Percentiles rank a stretch among this genome's conserved stretches.
These are phyloP conservation scores for Megathymus violae DNA, from an alignment of 1,140 invertebrate genomes.

Conservation along the genomic window DNA sequence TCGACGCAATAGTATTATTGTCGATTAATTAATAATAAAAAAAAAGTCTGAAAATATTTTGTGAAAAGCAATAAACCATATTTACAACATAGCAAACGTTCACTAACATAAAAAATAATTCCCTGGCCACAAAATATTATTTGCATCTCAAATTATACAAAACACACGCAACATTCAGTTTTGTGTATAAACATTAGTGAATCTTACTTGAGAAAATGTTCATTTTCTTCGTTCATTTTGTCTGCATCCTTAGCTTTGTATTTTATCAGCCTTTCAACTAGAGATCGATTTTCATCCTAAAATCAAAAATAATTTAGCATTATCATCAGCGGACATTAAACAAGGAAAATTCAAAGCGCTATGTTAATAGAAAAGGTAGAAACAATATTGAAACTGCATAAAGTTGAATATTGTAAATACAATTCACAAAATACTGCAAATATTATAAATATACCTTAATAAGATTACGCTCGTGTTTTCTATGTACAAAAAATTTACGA, in stretches of 20 bases:
- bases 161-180: slow-evolving; percentile 35
- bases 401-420: no score
- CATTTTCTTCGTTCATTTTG: slow-evolving; percentile 97
- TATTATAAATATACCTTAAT: no score
- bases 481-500: no score
- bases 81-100: slow-evolving; percentile 6
- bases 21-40: no score
- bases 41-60: no score
- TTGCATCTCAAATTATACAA: slow-evolving; percentile 25
- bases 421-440: no score
- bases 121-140: slow-evolving; percentile 30
- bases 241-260: slow-evolving; percentile 97
- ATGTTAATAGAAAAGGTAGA: no score
- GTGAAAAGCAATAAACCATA: slow-evolving; percentile 5
- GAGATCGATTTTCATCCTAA: slow-evolving; percentile 94
- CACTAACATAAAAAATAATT: slow-evolving; percentile 10
- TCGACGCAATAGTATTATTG: no score
- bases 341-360: no score
- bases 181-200: slow-evolving; percentile 25
- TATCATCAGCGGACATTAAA: no score
- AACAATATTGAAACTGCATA: no score
- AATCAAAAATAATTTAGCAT: slow-evolving; percentile 69
- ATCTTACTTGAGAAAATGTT: slow-evolving; percentile 93
- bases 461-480: no score
- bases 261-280: slow-evolving; percentile 94